Conservation (phyloP, 2,888 invertebrate species). For the Tubulanus polymorphus region DNA sequence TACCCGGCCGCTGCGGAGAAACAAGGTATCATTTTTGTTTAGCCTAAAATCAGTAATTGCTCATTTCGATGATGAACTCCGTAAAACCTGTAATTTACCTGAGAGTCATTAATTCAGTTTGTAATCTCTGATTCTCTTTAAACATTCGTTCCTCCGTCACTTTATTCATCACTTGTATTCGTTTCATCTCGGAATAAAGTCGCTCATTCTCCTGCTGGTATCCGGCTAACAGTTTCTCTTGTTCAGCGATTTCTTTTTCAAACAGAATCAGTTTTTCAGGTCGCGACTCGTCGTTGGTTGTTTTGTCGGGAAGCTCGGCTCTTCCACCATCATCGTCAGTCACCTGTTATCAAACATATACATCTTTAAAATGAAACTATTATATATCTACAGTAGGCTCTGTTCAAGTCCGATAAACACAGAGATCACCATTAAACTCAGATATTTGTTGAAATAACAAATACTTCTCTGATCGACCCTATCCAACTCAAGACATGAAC, state of each 20-base stretch:
- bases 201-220: slow-evolving; percentile 49
- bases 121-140: slow-evolving; percentile 45
- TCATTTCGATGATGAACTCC: not conserved
- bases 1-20: no score
- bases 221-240: slow-evolving; percentile 45
- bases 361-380: no score
- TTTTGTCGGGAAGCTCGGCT: slow-evolving; percentile 3
- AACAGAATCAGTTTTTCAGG: slow-evolving; percentile 34
- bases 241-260: slow-evolving; percentile 44
- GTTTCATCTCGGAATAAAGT: slow-evolving; percentile 46
- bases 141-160: slow-evolving; percentile 46
- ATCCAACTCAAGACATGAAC: no score
- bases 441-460: no score
- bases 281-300: slow-evolving; percentile 21
- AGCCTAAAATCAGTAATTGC: not conserved
- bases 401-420: not conserved
- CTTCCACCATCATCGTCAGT: slow-evolving; percentile 9
- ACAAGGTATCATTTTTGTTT: no score
- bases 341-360: slow-evolving; percentile 6
- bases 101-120: slow-evolving; percentile 34
- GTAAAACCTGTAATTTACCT: slow-evolving; percentile 25
- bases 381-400: no score
- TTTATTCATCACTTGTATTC: slow-evolving; percentile 34
- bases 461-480: no score
- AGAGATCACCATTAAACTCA: not conserved